A percentile compares a stretch with the other conserved stretches of the same genome.
These are phyloP conservation scores for Syngnathus typhle DNA, from an alignment of 2,113 vertebrate species.

Conservation along the genomic window DNA sequence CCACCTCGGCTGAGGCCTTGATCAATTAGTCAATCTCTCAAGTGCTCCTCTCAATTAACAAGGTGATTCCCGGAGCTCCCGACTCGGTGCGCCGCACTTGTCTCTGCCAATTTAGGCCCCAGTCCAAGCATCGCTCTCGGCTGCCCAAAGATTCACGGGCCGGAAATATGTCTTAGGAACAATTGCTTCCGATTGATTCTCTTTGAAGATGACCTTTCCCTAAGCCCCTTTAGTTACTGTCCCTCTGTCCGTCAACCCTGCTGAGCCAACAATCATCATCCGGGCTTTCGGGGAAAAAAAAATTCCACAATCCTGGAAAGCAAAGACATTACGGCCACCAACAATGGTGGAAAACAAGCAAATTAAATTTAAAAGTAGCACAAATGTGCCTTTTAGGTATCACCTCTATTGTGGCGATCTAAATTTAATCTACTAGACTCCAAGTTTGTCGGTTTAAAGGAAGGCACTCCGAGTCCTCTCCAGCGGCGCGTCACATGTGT, in stretches of 20 bases:
- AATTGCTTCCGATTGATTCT: background rate
- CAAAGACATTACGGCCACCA: no score
- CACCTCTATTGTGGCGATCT: constrained; percentile 54
- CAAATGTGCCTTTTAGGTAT: constrained; percentile 43
- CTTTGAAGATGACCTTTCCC: background rate
- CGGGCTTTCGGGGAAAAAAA: background rate
- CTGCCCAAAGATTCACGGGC: background rate
- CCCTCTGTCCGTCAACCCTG: background rate
- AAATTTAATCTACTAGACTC: constrained; percentile 56
- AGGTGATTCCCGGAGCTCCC: constrained; percentile 58
- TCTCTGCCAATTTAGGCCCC: constrained; percentile 55
- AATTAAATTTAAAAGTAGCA: background rate
- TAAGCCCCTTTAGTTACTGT: background rate
- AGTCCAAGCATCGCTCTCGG: constrained; percentile 27
- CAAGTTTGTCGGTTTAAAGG: constrained; percentile 56
- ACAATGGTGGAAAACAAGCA: background rate
- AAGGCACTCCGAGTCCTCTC: constrained; percentile 62
- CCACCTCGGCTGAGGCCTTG: constrained; percentile 57
- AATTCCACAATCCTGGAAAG: background rate
- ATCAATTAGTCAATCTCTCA: constrained; percentile 75
- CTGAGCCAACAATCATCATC: background rate
- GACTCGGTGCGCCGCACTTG: constrained; percentile 50
- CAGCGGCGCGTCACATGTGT: constrained; percentile 55
- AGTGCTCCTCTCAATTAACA: constrained; percentile 66
- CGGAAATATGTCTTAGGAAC: background rate